Evolutionary conservation across 1,140 invertebrate genomes (phyloP).

Genomic region (Aricia agestis): DNA sequence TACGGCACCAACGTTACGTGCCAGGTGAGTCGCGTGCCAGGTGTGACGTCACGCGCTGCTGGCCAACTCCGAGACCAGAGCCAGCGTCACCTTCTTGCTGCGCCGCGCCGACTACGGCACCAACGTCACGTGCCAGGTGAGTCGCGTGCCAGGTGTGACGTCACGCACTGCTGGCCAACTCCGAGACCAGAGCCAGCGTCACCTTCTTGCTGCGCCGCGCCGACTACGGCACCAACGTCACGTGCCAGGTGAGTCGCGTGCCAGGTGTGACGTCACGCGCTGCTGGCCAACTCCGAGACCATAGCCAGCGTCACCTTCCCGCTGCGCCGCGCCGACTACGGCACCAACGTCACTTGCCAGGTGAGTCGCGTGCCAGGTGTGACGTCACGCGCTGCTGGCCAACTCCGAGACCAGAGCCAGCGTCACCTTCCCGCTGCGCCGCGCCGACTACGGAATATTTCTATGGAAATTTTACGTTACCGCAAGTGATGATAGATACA

Average conservation of each 20-base stretch:
- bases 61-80: slow-evolving; percentile 46
- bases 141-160: neutral
- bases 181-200: slow-evolving; percentile 17
- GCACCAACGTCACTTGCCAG: neutral
- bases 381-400: slow-evolving; percentile 61
- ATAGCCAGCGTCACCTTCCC: too few relatives aligned
- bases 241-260: slow-evolving; percentile 55
- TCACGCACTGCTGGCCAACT: slow-evolving; percentile 65
- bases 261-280: slow-evolving; percentile 68
- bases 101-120: slow-evolving; percentile 12
- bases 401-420: slow-evolving; percentile 24
- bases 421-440: slow-evolving; percentile 42
- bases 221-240: slow-evolving; percentile 49
- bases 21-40: slow-evolving; percentile 47
- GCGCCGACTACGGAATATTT: slow-evolving; percentile 50
- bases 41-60: slow-evolving; percentile 78
- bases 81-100: too few relatives aligned
- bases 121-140: neutral
- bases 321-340: slow-evolving; percentile 14
- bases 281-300: slow-evolving; percentile 73
- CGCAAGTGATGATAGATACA: too few relatives aligned
- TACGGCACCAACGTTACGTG: slow-evolving; percentile 52
- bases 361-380: neutral
- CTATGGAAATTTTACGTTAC: too few relatives aligned
- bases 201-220: slow-evolving; percentile 44